These are phyloP conservation scores for Carapus acus DNA, from an alignment of 2,797 vertebrate genomes.

Conservation along the genomic window DNA sequence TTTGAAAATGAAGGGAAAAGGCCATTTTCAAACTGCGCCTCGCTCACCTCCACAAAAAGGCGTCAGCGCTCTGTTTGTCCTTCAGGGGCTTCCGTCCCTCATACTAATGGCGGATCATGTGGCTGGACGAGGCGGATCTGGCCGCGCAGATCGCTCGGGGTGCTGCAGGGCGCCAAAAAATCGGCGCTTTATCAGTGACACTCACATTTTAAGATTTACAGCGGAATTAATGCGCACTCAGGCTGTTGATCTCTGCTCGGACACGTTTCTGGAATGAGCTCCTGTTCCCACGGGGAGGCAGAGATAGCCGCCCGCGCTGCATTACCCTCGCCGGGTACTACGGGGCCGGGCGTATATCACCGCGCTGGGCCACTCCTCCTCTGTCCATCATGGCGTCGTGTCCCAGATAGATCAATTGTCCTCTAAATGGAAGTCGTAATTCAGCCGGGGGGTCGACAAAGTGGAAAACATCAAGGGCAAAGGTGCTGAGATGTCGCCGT, in stretches of 20 bases:
- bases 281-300: slow-evolving; percentile 39
- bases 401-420: slow-evolving; percentile 41
- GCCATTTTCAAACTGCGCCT: slow-evolving; percentile 19
- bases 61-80: slow-evolving; percentile 39
- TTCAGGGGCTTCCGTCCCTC: slow-evolving; percentile 27
- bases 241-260: slow-evolving; percentile 38
- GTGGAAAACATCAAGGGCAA: slow-evolving; percentile 35
- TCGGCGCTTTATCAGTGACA: slow-evolving; percentile 42
- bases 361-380: slow-evolving; percentile 22
- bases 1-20: slow-evolving; percentile 30
- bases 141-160: slow-evolving; percentile 21
- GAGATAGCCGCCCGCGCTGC: slow-evolving; percentile 20
- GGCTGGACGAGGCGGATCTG: slow-evolving; percentile 30
- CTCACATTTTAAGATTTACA: slow-evolving; percentile 49
- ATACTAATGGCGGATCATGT: slow-evolving; percentile 34
- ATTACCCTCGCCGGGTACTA: slow-evolving; percentile 30
- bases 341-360: slow-evolving; percentile 35
- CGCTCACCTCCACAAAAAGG: too few relatives aligned
- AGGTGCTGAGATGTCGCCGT: slow-evolving; percentile 5
- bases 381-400: slow-evolving; percentile 22
- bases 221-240: slow-evolving; percentile 46
- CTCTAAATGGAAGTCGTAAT: slow-evolving; percentile 42
- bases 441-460: slow-evolving; percentile 43
- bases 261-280: slow-evolving; percentile 30
- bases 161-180: slow-evolving; percentile 29